Base-by-base conservation (phyloP, 37 sponge, comb jelly and placozoan genomes). In the Aphrocallistes beatrix region DNA sequence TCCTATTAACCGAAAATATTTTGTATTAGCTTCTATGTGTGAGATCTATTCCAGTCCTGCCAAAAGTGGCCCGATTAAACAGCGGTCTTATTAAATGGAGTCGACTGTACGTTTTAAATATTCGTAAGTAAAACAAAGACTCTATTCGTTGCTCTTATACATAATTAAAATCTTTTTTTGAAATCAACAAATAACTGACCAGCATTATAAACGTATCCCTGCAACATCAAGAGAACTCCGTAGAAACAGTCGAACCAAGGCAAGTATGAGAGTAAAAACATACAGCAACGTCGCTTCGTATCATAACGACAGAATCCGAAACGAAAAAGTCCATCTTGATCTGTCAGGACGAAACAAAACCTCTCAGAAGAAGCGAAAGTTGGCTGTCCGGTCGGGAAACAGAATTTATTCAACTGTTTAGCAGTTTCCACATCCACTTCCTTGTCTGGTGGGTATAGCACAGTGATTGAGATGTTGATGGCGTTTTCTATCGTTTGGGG, bases 191-290 rank as follows among this genome's bases (percentile, higher is more conserved):
- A 60, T 19, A 60, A 60, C 75, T 60, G 3, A 60, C 75, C 75
- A 13, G 28, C 34, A 6, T 19, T 25, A 28, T 19, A 60, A 19
- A 28, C n/a, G 34, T 60, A 60, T 60, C 75, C 75, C 34, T 60
- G 75, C n/a, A 60, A 30, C 75, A 60, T 60, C n/a, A 60, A 60
- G 32, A 60, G 75, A 60, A 60, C 10, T 30, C 28, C 10, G n/a
- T 60, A 60, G 75, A 60, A 60, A 60, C 75, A 60, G 21, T 60
- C 75, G n/a, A 60, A 60, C 75, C 75, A 60, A 3, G 75, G 75
- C 34, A 60, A 30, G 34, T 60, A 60, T 3, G 75, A 60, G 10
- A 60, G 75, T 19, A 60, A 13, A 30, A 60, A 60, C 75, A 60
- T 60, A 60, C 75, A 60, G 75, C 75, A 60, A 25, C n/a, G 10